Base-by-base conservation (phyloP, 2,888 invertebrate species). In the Ophioninae sp. region DNA sequence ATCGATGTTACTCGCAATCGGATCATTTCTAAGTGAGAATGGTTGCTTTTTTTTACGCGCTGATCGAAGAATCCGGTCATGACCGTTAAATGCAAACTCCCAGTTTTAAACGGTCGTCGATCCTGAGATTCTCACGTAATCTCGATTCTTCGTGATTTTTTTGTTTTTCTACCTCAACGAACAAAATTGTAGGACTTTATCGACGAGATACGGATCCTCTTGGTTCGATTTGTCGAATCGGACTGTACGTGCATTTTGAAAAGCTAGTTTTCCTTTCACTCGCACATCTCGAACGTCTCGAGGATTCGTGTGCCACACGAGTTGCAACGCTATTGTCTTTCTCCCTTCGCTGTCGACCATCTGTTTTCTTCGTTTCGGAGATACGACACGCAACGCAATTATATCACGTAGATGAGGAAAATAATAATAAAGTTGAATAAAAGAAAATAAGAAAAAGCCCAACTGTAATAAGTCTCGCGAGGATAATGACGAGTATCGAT, bases 191-290 rank as follows among this genome's bases (percentile, higher is more conserved):
- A 72, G 20, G 22, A 72, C 65, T 69, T 65, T 10, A 65, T 56
- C 17, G 61, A 3, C 17, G 22, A 51, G 20, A 59, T 22, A n/a
- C 10, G 65, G 13, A 39, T n/a, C 2, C n/a, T 17, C 44, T 23
- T 39, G n/a, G 77, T 77, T 77, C 76, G 67, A 77, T 59, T 75
- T 17, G 61, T 73, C 56, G 17, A 10, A 65, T 41, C 67, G 77
- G 77, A 81, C 81, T 81, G 73, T 20, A 71, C 65, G 63, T 79
- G 76, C 76, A 77, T 77, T 76, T 83, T 63, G 6, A 39, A 37
- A 72, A 59, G 2, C 72, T 59, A 67, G 51, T 73, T 73, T 51
- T 20, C 39, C 13, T 59, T 77, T 61, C 37, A 51, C 20, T 8
- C 74, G 69, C 37, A 68, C 69, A 69, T 58, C 22, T 58, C 37